Percentiles rank a stretch among this genome's conserved stretches.
Evolutionary conservation across 2,113 vertebrate species (phyloP).

Genomic region (Mesoclemmys tuberculata): DNA sequence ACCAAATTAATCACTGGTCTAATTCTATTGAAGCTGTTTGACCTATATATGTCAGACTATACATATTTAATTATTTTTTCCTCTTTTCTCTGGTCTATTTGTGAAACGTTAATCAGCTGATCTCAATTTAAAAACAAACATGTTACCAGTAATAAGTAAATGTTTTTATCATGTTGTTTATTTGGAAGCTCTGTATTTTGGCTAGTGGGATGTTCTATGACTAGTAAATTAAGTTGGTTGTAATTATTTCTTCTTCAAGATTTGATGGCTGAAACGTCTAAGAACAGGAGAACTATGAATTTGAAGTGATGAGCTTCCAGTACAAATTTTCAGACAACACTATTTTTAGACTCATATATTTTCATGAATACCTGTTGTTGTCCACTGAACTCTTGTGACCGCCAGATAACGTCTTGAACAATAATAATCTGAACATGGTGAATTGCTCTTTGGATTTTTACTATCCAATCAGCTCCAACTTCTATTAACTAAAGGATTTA

Average conservation of each 20-base stretch:
- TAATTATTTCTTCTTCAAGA: background rate
- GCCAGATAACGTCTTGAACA: slow-evolving; percentile 53
- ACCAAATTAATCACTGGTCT: background rate
- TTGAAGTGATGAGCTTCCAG: background rate
- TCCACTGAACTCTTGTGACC: slow-evolving; percentile 33
- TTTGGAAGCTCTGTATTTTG: background rate
- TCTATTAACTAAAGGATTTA: slow-evolving; percentile 42
- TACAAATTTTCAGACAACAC: background rate
- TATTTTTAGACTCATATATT: background rate
- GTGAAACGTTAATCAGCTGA: background rate
- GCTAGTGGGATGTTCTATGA: background rate
- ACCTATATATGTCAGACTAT: background rate
- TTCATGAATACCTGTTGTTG: slow-evolving; percentile 21
- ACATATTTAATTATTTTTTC: background rate
- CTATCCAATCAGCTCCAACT: slow-evolving; percentile 24
- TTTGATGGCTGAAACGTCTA: background rate
- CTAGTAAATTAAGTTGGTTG: background rate
- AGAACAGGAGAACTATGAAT: background rate
- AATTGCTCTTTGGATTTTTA: slow-evolving; percentile 41
- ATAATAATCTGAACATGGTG: slow-evolving; percentile 27
- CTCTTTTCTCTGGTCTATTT: background rate
- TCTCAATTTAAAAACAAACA: background rate
- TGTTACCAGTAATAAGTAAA: background rate
- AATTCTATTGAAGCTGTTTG: fast-evolving
- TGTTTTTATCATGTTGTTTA: background rate